These are phyloP conservation scores for Platyrinchus mystaceus DNA, from an alignment of 2,797 vertebrate genomes.

Conservation along the genomic window DNA sequence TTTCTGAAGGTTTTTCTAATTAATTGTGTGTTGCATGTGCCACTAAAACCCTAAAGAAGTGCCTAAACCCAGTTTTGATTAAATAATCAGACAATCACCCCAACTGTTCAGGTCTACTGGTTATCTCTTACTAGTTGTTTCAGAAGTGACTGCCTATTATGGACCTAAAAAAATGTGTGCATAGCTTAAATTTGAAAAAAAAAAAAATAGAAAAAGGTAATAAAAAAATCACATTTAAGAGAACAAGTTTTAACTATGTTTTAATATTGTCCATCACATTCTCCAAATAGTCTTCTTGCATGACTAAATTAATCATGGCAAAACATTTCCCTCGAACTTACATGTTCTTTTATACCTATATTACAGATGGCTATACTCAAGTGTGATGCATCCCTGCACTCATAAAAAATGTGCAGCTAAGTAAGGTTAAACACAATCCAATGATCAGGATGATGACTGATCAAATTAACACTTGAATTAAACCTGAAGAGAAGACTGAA, in stretches of 20 bases:
- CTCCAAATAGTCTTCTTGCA: neutral
- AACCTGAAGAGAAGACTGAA: slow-evolving; percentile 4
- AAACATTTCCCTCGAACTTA: neutral
- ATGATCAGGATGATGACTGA: neutral
- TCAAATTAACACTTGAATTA: neutral
- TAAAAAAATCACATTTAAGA: neutral
- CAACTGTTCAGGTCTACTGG: slow-evolving; percentile 26
- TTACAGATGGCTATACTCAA: neutral
- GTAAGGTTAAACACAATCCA: neutral
- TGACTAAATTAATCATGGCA: neutral
- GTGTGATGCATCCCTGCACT: neutral
- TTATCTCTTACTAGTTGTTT: slow-evolving; percentile 26
- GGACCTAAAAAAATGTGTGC: neutral
- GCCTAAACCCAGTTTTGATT: slow-evolving; percentile 12
- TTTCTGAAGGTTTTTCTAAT: slow-evolving; percentile 15
- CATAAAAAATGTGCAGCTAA: neutral
- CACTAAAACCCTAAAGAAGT: slow-evolving; percentile 40
- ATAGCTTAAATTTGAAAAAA: neutral
- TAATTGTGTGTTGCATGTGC: slow-evolving; percentile 24
- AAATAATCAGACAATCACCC: slow-evolving; percentile 41
- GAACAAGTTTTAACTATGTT: neutral
- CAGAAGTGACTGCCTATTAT: neutral
- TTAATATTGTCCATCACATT: slow-evolving; percentile 9
- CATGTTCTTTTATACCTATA: neutral
- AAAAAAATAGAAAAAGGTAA: neutral